These are phyloP conservation scores for Fregata magnificens DNA, from an alignment of 2,113 vertebrate genomes.

Conservation along the genomic window DNA sequence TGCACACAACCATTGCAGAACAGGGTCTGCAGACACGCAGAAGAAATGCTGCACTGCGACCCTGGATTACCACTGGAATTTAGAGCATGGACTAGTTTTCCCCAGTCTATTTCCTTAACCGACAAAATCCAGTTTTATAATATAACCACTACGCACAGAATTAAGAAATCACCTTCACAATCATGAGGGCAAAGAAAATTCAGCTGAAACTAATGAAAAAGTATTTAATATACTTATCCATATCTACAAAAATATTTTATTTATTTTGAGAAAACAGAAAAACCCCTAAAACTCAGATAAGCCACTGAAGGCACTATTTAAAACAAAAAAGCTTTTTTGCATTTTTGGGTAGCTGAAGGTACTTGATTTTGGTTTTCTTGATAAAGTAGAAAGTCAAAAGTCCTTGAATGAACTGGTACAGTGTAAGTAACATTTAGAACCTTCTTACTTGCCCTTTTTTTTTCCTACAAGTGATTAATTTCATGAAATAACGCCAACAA, in stretches of 20 bases:
- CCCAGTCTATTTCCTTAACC: background rate
- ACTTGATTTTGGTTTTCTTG: background rate
- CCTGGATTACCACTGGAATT: background rate
- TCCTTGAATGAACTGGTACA: background rate
- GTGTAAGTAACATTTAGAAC: slow-evolving; percentile 29
- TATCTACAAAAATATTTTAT: background rate
- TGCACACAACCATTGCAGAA: background rate
- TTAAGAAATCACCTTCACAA: background rate
- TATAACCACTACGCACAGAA: background rate
- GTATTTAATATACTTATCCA: background rate
- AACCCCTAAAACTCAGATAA: background rate
- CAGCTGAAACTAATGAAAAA: background rate
- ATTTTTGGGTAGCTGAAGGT: background rate
- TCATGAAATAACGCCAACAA: background rate
- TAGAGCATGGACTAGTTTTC: background rate
- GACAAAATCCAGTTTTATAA: background rate
- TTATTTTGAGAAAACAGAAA: background rate
- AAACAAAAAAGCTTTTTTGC: background rate
- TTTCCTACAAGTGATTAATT: slow-evolving; percentile 9
- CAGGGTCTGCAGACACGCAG: background rate
- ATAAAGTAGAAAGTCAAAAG: background rate
- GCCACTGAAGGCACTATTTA: background rate
- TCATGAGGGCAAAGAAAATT: background rate
- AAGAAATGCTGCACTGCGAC: background rate
- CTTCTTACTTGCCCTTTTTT: background rate